Evolutionary conservation across 2,888 invertebrate genomes (phyloP), one percentile per base, ranked within the genome.

Genomic region (Drosophila formosana): DNA sequence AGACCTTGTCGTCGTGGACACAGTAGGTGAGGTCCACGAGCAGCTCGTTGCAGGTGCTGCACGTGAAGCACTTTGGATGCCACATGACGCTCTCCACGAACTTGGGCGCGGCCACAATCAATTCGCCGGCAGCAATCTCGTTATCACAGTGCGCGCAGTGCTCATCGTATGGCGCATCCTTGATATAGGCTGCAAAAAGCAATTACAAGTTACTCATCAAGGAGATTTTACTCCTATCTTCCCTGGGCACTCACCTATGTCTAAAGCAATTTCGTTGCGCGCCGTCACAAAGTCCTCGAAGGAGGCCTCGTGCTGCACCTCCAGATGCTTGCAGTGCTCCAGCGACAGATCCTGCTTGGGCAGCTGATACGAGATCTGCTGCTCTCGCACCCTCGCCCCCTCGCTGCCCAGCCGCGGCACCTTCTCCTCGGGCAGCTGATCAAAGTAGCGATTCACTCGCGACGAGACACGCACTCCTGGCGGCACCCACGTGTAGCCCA

Each of bases 1-100:
- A 98, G 76, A 98, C 94, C 75, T 95, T 94, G 80, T 97, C 97
- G 84, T 98, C 97, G 91, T 97, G 95, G 75, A 96, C 96, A 92
- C 99, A 99, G 93, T 99, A 99, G 55, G 98, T 97, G 89, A 99
- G 95, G 93, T 99, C 99, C 72, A 99, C 98, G 69, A 99, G 95
- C 61, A 98, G 94, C 93, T 99, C 98, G 84, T 96, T 95, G 93
- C 99, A 99, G 64, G 95, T 95, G 80, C 94, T 94, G 93, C 99
- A 99, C 65, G 95, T 94, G 93, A 99, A 99, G 93, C 99, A 99
- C 60, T 96, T 95, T 3, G 98, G 98, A 93, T 99, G 99, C 96
- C 97, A 99, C 80, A 95, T 94, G 57, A 94, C 94, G 93, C 94
- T 94, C 89, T 95, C 95, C 39, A 95, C 96, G 89, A 97, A 94